phyloP scores from a whole-genome alignment of 1,140 invertebrate species.

The Calephelis virginiensis region DNA sequence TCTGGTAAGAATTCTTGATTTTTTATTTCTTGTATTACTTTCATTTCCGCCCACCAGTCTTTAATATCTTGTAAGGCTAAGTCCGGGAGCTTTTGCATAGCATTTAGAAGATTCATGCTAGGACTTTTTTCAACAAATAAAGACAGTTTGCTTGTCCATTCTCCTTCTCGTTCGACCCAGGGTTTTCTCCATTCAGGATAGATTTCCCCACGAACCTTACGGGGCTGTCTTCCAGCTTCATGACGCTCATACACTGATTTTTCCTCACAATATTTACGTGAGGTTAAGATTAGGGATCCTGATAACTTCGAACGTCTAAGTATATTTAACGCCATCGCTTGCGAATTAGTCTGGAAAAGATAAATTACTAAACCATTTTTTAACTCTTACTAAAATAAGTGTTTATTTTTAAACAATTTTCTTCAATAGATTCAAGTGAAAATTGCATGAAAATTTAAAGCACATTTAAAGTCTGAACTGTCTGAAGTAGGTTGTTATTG shows the following conservation, averaged over 20 bases:
- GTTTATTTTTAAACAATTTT: neutral
- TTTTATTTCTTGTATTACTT: conserved; percentile 59
- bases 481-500: no score
- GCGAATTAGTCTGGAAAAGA: neutral
- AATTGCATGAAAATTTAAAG: no score
- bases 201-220: conserved; percentile 49
- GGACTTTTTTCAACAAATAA: conserved; percentile 63
- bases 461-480: no score
- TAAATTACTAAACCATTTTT: conserved; percentile 8
- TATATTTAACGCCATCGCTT: conserved; percentile 37
- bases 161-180: conserved; percentile 60
- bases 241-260: conserved; percentile 61
- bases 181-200: conserved; percentile 67
- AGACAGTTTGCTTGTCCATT: conserved; percentile 58
- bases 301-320: conserved; percentile 32
- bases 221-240: conserved; percentile 56
- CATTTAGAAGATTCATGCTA: conserved; percentile 51
- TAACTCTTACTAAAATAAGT: neutral
- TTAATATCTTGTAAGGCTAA: conserved; percentile 46
- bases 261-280: conserved; percentile 52
- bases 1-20: conserved; percentile 59
- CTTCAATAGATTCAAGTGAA: no score
- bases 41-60: conserved; percentile 60
- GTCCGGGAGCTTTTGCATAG: conserved; percentile 51
- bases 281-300: conserved; percentile 33